These are phyloP conservation scores for Argyresthia goedartella DNA, from an alignment of 2,888 invertebrate genomes.

Conservation along the genomic window DNA sequence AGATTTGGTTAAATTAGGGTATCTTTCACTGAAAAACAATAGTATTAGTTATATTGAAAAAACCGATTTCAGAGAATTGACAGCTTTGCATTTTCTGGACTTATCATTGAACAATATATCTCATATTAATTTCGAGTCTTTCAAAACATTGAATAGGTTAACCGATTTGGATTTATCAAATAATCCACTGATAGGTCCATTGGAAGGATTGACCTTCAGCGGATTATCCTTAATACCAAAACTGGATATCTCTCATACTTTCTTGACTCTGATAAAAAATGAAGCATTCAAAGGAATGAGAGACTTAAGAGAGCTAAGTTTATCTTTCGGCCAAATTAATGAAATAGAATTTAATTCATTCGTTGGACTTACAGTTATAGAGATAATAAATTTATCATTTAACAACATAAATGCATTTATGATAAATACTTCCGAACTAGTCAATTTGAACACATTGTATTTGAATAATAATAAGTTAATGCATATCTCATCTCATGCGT, in stretches of 20 bases:
- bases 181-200: conserved; percentile 31
- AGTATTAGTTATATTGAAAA: conserved; percentile 25
- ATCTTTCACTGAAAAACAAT: conserved; percentile 30
- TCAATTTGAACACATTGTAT: conserved; percentile 22
- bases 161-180: conserved; percentile 33
- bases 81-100: conserved; percentile 31
- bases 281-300: conserved; percentile 37
- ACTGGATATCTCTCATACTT: conserved; percentile 37
- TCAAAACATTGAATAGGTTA: conserved; percentile 25
- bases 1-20: conserved; percentile 27
- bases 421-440: conserved; percentile 33
- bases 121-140: conserved; percentile 27
- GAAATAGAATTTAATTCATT: conserved; percentile 36
- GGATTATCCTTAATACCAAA: conserved; percentile 33
- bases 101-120: conserved; percentile 39
- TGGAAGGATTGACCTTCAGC: conserved; percentile 31
- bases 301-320: conserved; percentile 30
- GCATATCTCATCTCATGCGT: conserved; percentile 17
- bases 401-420: conserved; percentile 30
- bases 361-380: conserved; percentile 25
- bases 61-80: conserved; percentile 25
- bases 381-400: conserved; percentile 37
- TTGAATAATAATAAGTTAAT: conserved; percentile 36
- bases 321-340: conserved; percentile 32
- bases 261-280: conserved; percentile 29